phyloP scores from a whole-genome alignment of 37 sponge, comb jelly and placozoan genomes.

The Halisarca cf. caerulea region DNA sequence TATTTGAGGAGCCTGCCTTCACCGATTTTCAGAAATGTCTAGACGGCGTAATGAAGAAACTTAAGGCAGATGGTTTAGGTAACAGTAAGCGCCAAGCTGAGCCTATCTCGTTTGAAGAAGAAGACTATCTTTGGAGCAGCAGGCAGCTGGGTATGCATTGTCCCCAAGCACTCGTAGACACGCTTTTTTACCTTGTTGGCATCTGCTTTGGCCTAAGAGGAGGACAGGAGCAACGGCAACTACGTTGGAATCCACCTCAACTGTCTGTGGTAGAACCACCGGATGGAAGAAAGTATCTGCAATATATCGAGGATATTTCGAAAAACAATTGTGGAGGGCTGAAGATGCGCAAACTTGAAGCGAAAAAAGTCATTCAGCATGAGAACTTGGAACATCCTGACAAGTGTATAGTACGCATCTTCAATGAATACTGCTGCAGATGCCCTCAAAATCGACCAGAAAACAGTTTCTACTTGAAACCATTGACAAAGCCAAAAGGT shows the following conservation, averaged over 20 bases:
- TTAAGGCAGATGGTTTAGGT: slow-evolving; percentile 37
- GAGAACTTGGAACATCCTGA: neutral
- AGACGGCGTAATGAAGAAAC: slow-evolving; percentile 49
- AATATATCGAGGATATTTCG: slow-evolving; percentile 39
- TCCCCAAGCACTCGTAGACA: slow-evolving; percentile 30
- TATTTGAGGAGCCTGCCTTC: slow-evolving; percentile 26
- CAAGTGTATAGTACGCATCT: neutral
- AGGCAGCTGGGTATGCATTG: slow-evolving; percentile 27
- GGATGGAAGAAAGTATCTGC: slow-evolving; percentile 5
- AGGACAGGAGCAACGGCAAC: slow-evolving; percentile 44
- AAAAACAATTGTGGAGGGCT: slow-evolving; percentile 51
- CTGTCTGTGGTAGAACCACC: neutral
- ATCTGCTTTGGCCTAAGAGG: slow-evolving; percentile 33
- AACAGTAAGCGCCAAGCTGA: slow-evolving; percentile 37
- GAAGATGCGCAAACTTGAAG: neutral
- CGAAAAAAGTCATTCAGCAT: neutral
- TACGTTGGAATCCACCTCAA: slow-evolving; percentile 38
- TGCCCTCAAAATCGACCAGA: neutral
- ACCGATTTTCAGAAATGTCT: slow-evolving; percentile 28
- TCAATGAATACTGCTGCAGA: neutral
- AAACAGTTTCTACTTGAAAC: slow-evolving; percentile 22
- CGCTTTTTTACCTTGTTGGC: slow-evolving; percentile 34
- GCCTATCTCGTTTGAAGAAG: slow-evolving; percentile 40
- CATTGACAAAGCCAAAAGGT: slow-evolving; percentile 26
- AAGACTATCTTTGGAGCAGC: slow-evolving; percentile 39